Conservation (phyloP, 2,888 invertebrate genomes). For the Cyclophora punctaria region DNA sequence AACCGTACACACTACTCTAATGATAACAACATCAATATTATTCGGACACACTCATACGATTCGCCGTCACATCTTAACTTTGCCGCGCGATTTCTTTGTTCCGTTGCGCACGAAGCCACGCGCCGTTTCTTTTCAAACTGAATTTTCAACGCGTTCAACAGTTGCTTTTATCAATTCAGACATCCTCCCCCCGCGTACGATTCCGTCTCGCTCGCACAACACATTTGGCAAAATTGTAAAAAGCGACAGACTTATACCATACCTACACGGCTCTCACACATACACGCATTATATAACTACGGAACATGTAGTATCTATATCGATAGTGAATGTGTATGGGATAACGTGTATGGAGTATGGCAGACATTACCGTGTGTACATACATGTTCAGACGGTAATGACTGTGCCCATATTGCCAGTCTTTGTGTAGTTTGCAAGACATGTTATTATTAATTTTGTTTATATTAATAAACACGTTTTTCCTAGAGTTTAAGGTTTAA, state of each 20-base stretch:
- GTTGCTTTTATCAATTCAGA: conserved; percentile 72
- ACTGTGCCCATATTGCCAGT: conserved; percentile 1
- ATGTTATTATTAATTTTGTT: too few relatives aligned
- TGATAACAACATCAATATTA: conserved; percentile 36
- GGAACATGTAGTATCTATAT: conserved; percentile 9
- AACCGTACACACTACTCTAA: conserved; percentile 36
- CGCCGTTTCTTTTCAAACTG: conserved; percentile 59
- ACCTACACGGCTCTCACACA: conserved; percentile 29
- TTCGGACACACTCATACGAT: conserved; percentile 50
- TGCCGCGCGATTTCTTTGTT: conserved; percentile 40
- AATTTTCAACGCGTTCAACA: conserved; percentile 63
- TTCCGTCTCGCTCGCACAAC: conserved; percentile 47
- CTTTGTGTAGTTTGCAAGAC: too few relatives aligned
- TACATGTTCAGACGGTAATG: conserved; percentile 14
- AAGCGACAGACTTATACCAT: conserved; percentile 38
- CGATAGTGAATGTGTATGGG: conserved; percentile 31
- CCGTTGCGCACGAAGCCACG: conserved; percentile 39
- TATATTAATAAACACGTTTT: too few relatives aligned
- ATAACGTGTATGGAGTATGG: conserved; percentile 24
- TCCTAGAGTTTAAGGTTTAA: too few relatives aligned
- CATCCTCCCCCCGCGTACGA: conserved; percentile 48
- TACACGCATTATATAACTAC: conserved; percentile 34
- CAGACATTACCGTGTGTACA: conserved; percentile 30
- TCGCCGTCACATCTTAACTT: conserved; percentile 63
- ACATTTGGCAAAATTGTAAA: conserved; percentile 27